Percentiles rank a stretch among this genome's conserved stretches.
Conservation (phyloP, 2,888 invertebrate genomes). For the Philopedon plagiatum region DNA sequence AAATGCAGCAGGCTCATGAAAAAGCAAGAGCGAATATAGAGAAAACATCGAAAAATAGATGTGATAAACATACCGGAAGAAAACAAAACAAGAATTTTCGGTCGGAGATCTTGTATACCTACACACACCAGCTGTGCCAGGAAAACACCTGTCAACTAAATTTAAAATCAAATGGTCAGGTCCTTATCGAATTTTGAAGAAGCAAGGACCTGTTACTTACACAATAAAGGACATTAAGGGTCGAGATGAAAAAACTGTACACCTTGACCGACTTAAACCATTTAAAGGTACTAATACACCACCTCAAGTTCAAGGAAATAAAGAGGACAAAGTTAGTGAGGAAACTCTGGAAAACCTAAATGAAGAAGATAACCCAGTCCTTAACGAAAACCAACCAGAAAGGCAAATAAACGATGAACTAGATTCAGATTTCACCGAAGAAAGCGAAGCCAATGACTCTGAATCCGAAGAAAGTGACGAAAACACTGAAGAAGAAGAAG, state of each 20-base stretch:
- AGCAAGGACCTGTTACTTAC: not conserved
- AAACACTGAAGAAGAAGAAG: not conserved
- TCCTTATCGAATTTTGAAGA: not conserved
- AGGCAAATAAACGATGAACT: not conserved
- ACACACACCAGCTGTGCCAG: not conserved
- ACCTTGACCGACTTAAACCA: not conserved
- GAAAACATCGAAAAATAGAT: not conserved
- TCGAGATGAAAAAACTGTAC: not conserved
- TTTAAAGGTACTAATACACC: not conserved
- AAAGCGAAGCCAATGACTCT: not conserved
- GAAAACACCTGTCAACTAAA: not conserved
- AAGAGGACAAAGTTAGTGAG: not conserved
- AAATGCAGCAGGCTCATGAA: constrained; percentile 21
- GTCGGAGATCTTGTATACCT: constrained; percentile 31
- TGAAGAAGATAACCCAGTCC: no score
- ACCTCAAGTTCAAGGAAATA: not conserved
- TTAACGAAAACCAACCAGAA: not conserved
- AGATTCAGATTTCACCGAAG: not conserved
- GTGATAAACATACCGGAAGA: not conserved
- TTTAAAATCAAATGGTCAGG: constrained; percentile 12
- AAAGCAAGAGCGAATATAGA: constrained; percentile 9
- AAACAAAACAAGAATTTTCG: constrained; percentile 1
- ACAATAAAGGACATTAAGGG: not conserved
- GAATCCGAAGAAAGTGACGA: not conserved
- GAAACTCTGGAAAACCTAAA: not conserved